Conservation (phyloP, 2,888 invertebrate species). For the Pammene aurita region DNA sequence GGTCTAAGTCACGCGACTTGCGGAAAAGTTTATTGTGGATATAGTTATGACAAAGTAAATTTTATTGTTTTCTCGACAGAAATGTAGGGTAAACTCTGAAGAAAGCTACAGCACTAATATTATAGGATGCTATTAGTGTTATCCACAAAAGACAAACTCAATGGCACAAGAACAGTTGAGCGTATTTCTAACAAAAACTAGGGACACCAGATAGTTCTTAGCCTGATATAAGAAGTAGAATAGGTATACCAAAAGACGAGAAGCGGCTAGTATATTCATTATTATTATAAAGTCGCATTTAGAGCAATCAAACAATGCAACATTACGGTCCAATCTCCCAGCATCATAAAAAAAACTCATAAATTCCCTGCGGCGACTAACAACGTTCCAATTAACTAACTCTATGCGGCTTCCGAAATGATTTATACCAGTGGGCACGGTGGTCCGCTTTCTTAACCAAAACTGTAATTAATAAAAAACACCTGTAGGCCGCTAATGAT, state of each 20-base stretch:
- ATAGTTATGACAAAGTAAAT: neutral
- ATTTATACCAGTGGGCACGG: conserved; percentile 38
- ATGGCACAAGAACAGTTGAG: no score
- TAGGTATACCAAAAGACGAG: no score
- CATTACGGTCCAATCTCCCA: conserved; percentile 6
- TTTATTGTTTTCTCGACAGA: no score
- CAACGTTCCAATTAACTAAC: conserved; percentile 36
- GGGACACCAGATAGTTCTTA: no score
- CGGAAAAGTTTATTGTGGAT: neutral
- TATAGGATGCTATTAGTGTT: no score
- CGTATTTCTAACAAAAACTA: no score
- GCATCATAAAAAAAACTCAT: conserved; percentile 23
- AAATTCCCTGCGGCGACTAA: conserved; percentile 34
- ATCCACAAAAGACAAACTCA: no score
- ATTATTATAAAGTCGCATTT: neutral
- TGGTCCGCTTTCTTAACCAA: conserved; percentile 40
- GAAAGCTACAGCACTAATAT: no score
- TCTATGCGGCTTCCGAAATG: conserved; percentile 40
- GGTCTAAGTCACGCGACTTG: neutral
- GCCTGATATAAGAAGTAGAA: no score
- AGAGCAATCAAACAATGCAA: neutral
- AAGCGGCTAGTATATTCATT: neutral
- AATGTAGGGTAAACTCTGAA: no score
- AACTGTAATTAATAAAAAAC: conserved; percentile 39
- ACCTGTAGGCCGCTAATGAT: conserved; percentile 37